A percentile compares a stretch with the other conserved stretches of the same genome.
Evolutionary conservation across 2,797 vertebrate genomes (phyloP).

Genomic region (Pteropus rufus): DNA sequence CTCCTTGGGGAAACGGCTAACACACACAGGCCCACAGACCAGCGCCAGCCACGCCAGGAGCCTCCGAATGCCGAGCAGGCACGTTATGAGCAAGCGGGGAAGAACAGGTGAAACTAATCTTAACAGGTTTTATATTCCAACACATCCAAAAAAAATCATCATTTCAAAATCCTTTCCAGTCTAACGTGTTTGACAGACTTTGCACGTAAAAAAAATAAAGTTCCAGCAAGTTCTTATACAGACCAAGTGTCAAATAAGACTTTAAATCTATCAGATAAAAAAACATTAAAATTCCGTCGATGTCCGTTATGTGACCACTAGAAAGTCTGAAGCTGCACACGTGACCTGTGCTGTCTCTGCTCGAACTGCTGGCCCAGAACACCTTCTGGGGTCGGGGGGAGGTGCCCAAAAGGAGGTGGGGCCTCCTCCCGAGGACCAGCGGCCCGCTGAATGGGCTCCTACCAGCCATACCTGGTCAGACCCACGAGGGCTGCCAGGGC

Average conservation of each 20-base stretch:
- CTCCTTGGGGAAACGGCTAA: not conserved
- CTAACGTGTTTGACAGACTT: not conserved
- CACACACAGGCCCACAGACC: too few species aligned
- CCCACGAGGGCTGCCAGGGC: fast-evolving
- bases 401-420: not conserved
- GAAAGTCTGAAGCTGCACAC: fast-evolving
- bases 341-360: fast-evolving
- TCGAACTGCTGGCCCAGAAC: fast-evolving
- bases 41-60: fast-evolving
- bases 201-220: fast-evolving
- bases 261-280: fast-evolving
- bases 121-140: fast-evolving
- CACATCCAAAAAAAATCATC: fast-evolving
- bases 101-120: fast-evolving
- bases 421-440: not conserved
- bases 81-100: fast-evolving
- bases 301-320: fast-evolving
- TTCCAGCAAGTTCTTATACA: fast-evolving
- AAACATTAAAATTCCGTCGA: not conserved
- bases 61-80: not conserved
- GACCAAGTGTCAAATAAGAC: fast-evolving
- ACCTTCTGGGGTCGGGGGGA: not conserved
- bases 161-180: not conserved
- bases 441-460: too few species aligned
- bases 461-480: not conserved